Evolutionary conservation across 2,797 vertebrate genomes (phyloP).

Genomic region (Chelon auratus): DNA sequence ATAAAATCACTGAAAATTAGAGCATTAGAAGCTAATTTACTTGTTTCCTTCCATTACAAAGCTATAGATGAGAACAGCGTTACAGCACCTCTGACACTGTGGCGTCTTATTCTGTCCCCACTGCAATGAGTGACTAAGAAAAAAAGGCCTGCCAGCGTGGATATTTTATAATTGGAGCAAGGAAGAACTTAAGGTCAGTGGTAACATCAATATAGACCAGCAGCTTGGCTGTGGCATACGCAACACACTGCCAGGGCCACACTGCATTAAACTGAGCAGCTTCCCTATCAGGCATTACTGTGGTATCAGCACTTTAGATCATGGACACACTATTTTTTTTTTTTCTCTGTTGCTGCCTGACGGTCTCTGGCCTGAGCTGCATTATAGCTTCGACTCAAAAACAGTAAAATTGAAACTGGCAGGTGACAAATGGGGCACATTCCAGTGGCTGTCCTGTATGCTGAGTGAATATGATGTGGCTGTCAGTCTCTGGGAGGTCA

Average conservation of each 20-base stretch:
- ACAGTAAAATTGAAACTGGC: slow-evolving; percentile 37
- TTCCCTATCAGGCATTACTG: slow-evolving; percentile 61
- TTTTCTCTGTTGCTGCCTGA: slow-evolving; percentile 39
- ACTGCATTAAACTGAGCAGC: slow-evolving; percentile 68
- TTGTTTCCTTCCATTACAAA: slow-evolving; percentile 30
- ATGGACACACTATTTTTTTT: slow-evolving; percentile 44
- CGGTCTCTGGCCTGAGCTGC: slow-evolving; percentile 34
- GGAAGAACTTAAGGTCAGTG: slow-evolving; percentile 69
- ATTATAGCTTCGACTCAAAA: slow-evolving; percentile 46
- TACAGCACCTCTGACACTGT: slow-evolving; percentile 47
- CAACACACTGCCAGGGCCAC: slow-evolving; percentile 67
- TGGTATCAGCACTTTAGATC: slow-evolving; percentile 75
- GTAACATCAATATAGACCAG: slow-evolving; percentile 68
- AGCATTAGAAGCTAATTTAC: slow-evolving; percentile 40
- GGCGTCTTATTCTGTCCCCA: slow-evolving; percentile 9
- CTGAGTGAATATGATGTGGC: slow-evolving; percentile 13
- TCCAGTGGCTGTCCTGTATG: not conserved
- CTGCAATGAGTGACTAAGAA: slow-evolving; percentile 38
- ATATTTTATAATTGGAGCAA: slow-evolving; percentile 60
- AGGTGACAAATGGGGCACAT: slow-evolving; percentile 34
- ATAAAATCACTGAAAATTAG: slow-evolving; percentile 28
- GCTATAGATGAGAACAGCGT: slow-evolving; percentile 3
- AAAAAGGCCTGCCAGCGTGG: slow-evolving; percentile 36
- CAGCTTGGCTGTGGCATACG: slow-evolving; percentile 45
- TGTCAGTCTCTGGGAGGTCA: slow-evolving; percentile 16